Percentiles rank a stretch among this genome's conserved stretches.
Conservation (phyloP, 2,797 vertebrate genomes). For the Ctenopoma multispine region DNA sequence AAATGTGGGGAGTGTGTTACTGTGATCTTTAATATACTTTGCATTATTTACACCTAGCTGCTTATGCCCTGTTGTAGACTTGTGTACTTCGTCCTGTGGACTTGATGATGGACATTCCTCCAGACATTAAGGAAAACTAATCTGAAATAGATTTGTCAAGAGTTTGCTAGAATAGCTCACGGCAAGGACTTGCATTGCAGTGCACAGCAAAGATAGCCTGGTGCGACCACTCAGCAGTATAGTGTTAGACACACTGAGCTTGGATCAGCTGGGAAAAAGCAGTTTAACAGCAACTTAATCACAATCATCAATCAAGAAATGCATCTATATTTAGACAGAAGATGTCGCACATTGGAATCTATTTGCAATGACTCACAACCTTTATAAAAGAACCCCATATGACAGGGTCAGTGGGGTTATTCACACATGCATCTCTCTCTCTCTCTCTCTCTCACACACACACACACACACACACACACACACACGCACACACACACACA, state of each 20-base stretch:
- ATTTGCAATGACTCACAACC: conserved; percentile 53
- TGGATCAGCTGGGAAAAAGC: conserved; percentile 47
- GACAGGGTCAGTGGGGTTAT: conserved; percentile 56
- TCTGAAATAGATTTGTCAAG: conserved; percentile 71
- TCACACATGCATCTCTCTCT: conserved; percentile 9
- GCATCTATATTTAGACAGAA: conserved; percentile 46
- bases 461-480: conserved; percentile 32
- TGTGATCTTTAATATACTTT: conserved; percentile 35
- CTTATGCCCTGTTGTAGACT: conserved; percentile 41
- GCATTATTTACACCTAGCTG: conserved; percentile 58
- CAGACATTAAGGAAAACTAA: conserved; percentile 73
- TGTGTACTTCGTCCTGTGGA: conserved; percentile 29
- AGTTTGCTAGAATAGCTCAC: conserved; percentile 54
- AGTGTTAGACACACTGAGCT: conserved; percentile 57
- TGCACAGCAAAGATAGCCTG: conserved; percentile 19
- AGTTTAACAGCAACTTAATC: conserved; percentile 61
- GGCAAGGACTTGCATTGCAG: conserved; percentile 24
- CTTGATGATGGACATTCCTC: conserved; percentile 63
- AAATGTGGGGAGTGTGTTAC: conserved; percentile 28
- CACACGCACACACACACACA: conserved; percentile 32
- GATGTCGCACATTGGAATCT: conserved; percentile 40
- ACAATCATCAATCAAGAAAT: conserved; percentile 62
- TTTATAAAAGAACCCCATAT: conserved; percentile 34
- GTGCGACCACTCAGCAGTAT: conserved; percentile 32
- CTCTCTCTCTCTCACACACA: conserved; percentile 2